phyloP scores from a whole-genome alignment of 2,113 vertebrate species.

The Nycticorax nycticorax region DNA sequence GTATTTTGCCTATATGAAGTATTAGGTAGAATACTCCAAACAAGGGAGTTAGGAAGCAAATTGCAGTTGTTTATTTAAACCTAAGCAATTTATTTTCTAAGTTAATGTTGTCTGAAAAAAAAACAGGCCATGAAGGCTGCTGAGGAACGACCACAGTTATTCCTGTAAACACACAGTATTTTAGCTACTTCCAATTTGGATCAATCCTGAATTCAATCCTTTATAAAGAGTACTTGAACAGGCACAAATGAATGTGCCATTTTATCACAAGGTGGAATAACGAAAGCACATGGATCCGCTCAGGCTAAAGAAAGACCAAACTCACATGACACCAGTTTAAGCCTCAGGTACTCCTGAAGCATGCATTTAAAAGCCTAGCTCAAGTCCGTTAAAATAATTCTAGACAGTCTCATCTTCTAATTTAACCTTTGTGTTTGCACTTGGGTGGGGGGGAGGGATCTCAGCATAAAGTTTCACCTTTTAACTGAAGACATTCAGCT shows the following conservation, averaged over 20 bases:
- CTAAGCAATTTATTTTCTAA: background rate
- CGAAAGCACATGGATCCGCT: background rate
- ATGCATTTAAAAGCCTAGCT: background rate
- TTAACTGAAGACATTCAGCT: background rate
- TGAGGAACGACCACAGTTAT: background rate
- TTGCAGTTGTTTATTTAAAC: background rate
- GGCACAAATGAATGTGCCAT: background rate
- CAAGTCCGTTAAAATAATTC: slow-evolving; percentile 6
- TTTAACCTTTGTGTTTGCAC: slow-evolving; percentile 18
- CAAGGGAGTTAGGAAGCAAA: background rate
- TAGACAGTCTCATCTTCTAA: slow-evolving; percentile 42
- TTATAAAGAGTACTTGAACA: background rate
- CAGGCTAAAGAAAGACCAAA: slow-evolving; percentile 6
- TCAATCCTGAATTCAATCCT: slow-evolving; percentile 7
- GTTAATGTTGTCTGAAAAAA: background rate
- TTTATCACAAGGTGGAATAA: background rate
- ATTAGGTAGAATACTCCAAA: background rate
- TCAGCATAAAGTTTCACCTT: slow-evolving; percentile 12
- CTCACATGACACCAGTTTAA: slow-evolving; percentile 1
- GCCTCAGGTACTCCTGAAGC: background rate
- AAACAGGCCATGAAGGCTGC: background rate
- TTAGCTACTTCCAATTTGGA: background rate
- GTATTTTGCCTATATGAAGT: background rate
- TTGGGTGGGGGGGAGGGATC: background rate
- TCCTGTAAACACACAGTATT: background rate